A percentile compares a stretch with the other conserved stretches of the same genome.
phyloP scores from a whole-genome alignment of 2,888 invertebrate species.

The Limnephilus auricula region DNA sequence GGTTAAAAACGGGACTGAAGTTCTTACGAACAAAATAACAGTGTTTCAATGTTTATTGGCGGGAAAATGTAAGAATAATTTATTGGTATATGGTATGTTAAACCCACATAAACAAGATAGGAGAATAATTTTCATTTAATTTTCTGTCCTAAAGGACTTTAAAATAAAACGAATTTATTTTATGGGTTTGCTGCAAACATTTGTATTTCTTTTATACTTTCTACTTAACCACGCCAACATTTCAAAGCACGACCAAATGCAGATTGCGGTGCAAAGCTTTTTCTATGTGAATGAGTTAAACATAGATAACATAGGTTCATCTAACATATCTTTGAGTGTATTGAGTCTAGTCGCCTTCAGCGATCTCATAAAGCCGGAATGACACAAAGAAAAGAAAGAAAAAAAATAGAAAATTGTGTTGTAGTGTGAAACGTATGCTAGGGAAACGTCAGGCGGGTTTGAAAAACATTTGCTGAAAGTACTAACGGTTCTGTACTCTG shows the following conservation, averaged over 20 bases:
- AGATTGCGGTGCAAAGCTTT: neutral
- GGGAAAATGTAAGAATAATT: no score
- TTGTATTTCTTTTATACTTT: neutral
- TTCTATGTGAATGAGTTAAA: neutral
- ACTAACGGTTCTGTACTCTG: neutral
- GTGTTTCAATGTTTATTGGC: no score
- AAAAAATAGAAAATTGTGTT: neutral
- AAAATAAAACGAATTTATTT: neutral
- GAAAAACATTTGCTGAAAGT: neutral
- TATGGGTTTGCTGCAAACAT: neutral
- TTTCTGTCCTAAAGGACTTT: neutral
- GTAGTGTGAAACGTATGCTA: neutral
- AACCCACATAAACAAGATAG: no score
- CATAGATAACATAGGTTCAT: neutral
- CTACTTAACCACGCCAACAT: neutral
- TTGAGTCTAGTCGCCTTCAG: neutral
- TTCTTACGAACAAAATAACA: no score
- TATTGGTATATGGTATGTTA: no score
- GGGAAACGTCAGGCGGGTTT: neutral
- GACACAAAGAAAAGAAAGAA: neutral
- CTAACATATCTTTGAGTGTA: neutral
- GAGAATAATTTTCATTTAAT: neutral
- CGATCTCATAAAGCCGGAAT: neutral
- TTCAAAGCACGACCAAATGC: neutral
- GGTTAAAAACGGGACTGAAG: no score